Percentiles rank a stretch among this genome's conserved stretches.
Conservation (phyloP, 2,797 vertebrate genomes). For the Protonibea diacanthus region DNA sequence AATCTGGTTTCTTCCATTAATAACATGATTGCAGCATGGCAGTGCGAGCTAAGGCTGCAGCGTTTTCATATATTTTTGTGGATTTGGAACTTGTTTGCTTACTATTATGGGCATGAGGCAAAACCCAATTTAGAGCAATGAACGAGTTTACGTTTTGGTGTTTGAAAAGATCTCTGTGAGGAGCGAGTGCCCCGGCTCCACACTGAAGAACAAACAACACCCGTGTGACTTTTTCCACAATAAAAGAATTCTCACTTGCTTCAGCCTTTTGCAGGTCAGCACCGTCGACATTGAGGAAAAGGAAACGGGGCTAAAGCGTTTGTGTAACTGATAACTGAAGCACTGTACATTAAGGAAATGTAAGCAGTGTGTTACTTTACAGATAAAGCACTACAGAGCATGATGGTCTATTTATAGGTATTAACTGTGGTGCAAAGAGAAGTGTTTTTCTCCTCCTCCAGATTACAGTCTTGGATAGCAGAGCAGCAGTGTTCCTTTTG, state of each 20-base stretch:
- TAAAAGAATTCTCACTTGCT: conserved; percentile 26
- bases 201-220: conserved; percentile 59
- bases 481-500: conserved; percentile 16
- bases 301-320: conserved; percentile 61
- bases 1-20: conserved; percentile 84
- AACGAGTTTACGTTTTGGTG: conserved; percentile 70
- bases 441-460: conserved; percentile 39
- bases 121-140: conserved; percentile 72
- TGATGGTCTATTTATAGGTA: conserved; percentile 64
- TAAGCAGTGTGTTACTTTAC: conserved; percentile 56
- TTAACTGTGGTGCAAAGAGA: conserved; percentile 33
- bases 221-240: conserved; percentile 57
- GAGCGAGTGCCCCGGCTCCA: conserved; percentile 51
- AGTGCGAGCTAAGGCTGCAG: conserved; percentile 61
- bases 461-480: conserved; percentile 34
- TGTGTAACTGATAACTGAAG: conserved; percentile 66
- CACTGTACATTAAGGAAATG: conserved; percentile 57
- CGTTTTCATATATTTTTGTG: conserved; percentile 72
- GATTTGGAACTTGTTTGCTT: conserved; percentile 72
- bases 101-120: conserved; percentile 74
- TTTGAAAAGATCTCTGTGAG: conserved; percentile 60
- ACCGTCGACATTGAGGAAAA: conserved; percentile 35
- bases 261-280: conserved; percentile 19
- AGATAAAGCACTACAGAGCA: conserved; percentile 64
- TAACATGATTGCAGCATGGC: conserved; percentile 77